phyloP scores from a whole-genome alignment of 2,113 vertebrate species.

The Carollia perspicillata region DNA sequence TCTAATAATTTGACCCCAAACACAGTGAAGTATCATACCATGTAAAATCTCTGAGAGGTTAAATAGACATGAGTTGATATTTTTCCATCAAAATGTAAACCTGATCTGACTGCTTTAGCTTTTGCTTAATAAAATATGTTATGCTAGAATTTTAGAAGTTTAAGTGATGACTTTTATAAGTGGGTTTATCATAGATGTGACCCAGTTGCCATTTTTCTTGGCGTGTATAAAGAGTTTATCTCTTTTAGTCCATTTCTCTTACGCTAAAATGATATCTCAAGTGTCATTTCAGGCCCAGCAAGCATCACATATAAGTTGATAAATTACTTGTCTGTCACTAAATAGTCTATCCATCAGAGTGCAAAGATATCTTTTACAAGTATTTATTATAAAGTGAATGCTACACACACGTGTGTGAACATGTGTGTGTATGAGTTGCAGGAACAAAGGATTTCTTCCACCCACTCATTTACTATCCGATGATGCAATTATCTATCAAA shows the following conservation, averaged over 20 bases:
- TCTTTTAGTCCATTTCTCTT: neutral
- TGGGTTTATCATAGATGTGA: neutral
- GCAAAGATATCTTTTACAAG: neutral
- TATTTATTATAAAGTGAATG: neutral
- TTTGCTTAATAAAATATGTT: conserved; percentile 33
- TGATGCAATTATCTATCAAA: neutral
- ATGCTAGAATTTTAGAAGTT: neutral
- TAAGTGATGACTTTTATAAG: neutral
- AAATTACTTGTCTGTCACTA: neutral
- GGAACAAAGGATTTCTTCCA: neutral
- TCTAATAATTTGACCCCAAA: neutral
- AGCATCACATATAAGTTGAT: neutral
- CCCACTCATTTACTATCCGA: neutral
- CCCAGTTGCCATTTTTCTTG: neutral
- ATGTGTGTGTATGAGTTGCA: neutral
- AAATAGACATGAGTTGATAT: neutral
- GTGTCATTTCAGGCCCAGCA: neutral
- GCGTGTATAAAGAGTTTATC: neutral
- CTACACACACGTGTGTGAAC: neutral
- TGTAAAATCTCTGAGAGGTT: conserved; percentile 16
- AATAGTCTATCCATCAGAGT: neutral
- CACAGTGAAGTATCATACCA: neutral
- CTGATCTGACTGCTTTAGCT: neutral
- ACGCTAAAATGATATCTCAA: conserved; percentile 21
- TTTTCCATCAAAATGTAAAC: conserved; percentile 12